Conservation (phyloP, 2,888 invertebrate species). For the Furcula furcula region DNA sequence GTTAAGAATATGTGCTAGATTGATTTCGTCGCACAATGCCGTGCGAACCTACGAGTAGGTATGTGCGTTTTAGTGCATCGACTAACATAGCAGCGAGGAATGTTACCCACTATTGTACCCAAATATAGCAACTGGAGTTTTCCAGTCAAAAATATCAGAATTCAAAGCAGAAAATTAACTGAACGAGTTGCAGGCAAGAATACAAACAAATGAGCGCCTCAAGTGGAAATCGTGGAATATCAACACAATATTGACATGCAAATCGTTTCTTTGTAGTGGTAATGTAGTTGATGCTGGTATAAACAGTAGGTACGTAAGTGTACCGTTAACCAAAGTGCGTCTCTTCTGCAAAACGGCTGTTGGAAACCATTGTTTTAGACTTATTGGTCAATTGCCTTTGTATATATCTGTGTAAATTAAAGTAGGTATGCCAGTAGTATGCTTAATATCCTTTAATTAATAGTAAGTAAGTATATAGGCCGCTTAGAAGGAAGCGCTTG, state of each 20-base stretch:
- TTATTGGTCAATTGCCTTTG: conserved; percentile 28
- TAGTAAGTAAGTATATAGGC: no score
- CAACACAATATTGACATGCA: conserved; percentile 48
- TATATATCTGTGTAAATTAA: conserved; percentile 27
- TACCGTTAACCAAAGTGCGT: conserved; percentile 50
- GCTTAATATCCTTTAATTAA: no score
- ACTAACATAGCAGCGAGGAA: no score
- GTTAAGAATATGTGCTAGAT: no score
- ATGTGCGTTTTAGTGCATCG: no score
- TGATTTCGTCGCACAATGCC: no score
- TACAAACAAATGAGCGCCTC: conserved; percentile 22
- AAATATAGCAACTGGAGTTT: no score
- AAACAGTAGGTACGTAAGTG: conserved; percentile 36
- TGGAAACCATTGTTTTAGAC: conserved; percentile 35
- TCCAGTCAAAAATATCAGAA: no score
- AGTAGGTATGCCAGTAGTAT: no score
- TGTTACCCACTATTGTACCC: no score
- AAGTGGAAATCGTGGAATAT: conserved; percentile 36
- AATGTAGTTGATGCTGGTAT: conserved; percentile 44
- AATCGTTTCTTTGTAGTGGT: conserved; percentile 48
- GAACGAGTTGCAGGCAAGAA: conserved; percentile 12
- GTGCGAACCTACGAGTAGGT: no score
- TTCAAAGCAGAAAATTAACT: neutral
- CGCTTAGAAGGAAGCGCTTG: no score
- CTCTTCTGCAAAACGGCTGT: conserved; percentile 43